Percentiles rank a stretch among this genome's conserved stretches.
Evolutionary conservation across 2,113 vertebrate species (phyloP).

Genomic region (Chelonoidis abingdonii): DNA sequence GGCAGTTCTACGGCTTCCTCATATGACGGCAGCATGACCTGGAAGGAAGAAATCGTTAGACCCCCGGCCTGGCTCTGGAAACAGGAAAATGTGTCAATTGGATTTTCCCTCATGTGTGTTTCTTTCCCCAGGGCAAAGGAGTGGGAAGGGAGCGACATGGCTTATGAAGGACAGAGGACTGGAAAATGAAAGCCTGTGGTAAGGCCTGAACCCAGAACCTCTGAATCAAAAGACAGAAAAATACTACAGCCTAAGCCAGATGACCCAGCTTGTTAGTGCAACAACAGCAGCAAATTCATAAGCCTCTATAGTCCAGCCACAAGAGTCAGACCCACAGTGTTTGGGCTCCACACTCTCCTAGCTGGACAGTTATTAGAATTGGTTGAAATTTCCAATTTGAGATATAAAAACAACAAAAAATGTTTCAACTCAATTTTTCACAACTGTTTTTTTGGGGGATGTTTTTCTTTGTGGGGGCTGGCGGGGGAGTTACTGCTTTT

Average conservation of each 20-base stretch:
- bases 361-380: not conserved
- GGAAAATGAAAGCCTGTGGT: not conserved
- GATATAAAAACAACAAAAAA: not conserved
- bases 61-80: not conserved
- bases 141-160: fast-evolving
- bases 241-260: not conserved
- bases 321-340: not conserved
- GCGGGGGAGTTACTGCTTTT: not conserved
- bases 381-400: not conserved
- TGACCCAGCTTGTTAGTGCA: not conserved
- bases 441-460: not conserved
- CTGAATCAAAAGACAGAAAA: not conserved
- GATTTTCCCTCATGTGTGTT: not conserved
- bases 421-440: not conserved
- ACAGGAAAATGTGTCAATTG: not conserved
- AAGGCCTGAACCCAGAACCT: not conserved
- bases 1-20: slow-evolving; percentile 83
- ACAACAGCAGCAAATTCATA: not conserved
- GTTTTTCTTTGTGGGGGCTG: too few species aligned
- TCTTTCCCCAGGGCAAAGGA: not conserved
- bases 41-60: slow-evolving; percentile 3
- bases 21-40: slow-evolving; percentile 82
- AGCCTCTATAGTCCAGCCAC: not conserved
- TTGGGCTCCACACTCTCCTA: not conserved
- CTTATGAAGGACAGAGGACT: not conserved